phyloP scores from a whole-genome alignment of 2,888 invertebrate species.

The Seira sanloemensis region DNA sequence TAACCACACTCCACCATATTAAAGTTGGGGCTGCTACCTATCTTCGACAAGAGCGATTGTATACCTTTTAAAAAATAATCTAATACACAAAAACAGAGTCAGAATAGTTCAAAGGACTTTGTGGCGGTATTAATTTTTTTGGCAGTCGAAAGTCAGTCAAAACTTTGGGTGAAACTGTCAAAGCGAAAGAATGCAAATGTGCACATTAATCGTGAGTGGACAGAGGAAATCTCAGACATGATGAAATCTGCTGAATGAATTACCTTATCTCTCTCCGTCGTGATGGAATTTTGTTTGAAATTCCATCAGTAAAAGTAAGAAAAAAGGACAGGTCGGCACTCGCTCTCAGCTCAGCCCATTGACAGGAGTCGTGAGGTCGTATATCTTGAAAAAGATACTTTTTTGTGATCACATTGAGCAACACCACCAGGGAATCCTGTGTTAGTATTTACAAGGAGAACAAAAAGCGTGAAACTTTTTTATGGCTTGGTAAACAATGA shows the following conservation, averaged over 20 bases:
- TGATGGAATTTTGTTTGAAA: slow-evolving; percentile 45
- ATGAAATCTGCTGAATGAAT: slow-evolving; percentile 12
- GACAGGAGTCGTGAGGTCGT: slow-evolving; percentile 38
- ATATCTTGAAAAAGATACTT: slow-evolving; percentile 26
- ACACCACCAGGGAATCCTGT: not conserved
- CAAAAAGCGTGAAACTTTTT: not conserved
- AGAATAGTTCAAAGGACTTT: too few species aligned
- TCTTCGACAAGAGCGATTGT: too few species aligned
- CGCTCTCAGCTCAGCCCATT: not conserved
- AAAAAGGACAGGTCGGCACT: slow-evolving; percentile 56
- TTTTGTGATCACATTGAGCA: not conserved
- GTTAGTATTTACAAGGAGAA: not conserved
- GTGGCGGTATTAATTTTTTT: too few species aligned
- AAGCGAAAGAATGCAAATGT: too few species aligned
- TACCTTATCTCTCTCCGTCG: not conserved
- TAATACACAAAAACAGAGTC: too few species aligned
- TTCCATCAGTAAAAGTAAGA: slow-evolving; percentile 24
- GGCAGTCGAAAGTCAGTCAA: too few species aligned
- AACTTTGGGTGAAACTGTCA: too few species aligned
- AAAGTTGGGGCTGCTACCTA: too few species aligned
- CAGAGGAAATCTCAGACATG: too few species aligned
- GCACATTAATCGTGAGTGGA: too few species aligned
- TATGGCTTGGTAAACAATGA: slow-evolving; percentile 22
- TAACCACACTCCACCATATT: too few species aligned
- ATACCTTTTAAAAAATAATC: too few species aligned